Conservation (phyloP, 2,113 vertebrate species). For the Platycercus adscitus region DNA sequence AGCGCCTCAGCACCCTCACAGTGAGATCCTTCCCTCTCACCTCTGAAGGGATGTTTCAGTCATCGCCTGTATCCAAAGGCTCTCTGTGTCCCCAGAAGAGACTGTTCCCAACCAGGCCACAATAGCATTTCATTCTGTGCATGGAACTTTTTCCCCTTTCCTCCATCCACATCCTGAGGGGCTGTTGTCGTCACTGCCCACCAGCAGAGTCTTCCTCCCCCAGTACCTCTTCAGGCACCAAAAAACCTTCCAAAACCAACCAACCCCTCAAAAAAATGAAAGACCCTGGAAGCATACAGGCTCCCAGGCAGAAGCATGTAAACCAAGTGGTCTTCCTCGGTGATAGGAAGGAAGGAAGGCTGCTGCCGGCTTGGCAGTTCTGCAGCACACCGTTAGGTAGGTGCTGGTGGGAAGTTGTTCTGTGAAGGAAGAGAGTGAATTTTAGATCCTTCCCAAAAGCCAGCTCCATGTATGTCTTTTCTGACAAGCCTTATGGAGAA, state of each 20-base stretch:
- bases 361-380: neutral
- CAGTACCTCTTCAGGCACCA: neutral
- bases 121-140: fast-evolving
- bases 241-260: neutral
- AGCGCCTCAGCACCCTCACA: neutral
- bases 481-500: neutral
- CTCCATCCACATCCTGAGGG: no score
- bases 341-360: neutral
- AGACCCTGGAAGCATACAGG: neutral
- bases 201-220: neutral
- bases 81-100: fast-evolving
- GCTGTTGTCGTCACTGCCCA: no score
- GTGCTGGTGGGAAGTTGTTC: neutral
- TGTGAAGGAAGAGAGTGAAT: fast-evolving
- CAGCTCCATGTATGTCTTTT: neutral
- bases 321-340: neutral
- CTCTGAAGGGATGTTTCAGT: fast-evolving
- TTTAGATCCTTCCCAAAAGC: neutral
- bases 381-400: neutral
- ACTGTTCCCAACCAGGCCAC: neutral
- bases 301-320: neutral
- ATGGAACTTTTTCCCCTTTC: no score
- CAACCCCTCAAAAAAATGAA: neutral
- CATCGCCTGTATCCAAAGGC: fast-evolving
- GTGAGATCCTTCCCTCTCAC: neutral